Percentiles rank a stretch among this genome's conserved stretches.
phyloP scores from a whole-genome alignment of 2,888 invertebrate species.

The Thera britannica region DNA sequence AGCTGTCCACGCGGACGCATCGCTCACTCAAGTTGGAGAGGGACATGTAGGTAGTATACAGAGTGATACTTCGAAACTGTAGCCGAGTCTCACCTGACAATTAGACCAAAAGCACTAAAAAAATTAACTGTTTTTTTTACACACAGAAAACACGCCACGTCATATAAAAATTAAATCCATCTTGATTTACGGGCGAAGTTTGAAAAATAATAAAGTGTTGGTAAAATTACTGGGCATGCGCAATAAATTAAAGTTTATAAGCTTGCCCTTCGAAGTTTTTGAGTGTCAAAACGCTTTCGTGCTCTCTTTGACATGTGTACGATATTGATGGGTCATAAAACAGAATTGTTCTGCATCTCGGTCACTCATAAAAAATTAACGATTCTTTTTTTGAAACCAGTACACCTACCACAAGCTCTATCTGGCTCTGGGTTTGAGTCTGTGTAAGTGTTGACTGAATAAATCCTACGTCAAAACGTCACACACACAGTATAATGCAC shows the following conservation, averaged over 20 bases:
- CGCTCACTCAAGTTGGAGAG: no score
- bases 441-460: no score
- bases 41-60: no score
- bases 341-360: constrained; percentile 40
- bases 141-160: constrained; percentile 57
- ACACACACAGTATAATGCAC: no score
- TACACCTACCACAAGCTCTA: no score
- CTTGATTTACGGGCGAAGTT: constrained; percentile 75
- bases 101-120: constrained; percentile 42
- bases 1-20: no score
- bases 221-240: constrained; percentile 69
- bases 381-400: constrained; percentile 27
- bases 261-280: constrained; percentile 50
- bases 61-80: no score
- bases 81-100: constrained; percentile 10
- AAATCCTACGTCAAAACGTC: no score
- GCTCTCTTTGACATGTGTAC: constrained; percentile 41
- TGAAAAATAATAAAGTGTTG: constrained; percentile 78
- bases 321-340: constrained; percentile 43
- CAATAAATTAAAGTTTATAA: constrained; percentile 73
- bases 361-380: constrained; percentile 35
- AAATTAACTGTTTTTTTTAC: constrained; percentile 46
- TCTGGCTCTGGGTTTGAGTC: no score
- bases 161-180: constrained; percentile 77
- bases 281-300: constrained; percentile 61